Base-by-base conservation (phyloP, 2,888 invertebrate species). In the Agonopterix subpropinquella region DNA sequence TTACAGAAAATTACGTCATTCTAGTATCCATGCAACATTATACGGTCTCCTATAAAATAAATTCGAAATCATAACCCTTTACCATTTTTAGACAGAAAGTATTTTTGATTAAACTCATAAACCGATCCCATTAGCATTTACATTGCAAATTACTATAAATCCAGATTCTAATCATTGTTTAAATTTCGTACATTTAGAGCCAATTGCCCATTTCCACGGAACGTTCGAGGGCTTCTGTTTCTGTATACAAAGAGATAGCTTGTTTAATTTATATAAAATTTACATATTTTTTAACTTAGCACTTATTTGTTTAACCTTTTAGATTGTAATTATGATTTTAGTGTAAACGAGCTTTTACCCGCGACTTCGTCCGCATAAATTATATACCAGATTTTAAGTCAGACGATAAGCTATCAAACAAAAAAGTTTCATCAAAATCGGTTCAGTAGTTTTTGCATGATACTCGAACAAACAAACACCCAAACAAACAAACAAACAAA, bases 141-240 rank as follows among this genome's bases (percentile, higher is more conserved):
- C 70, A 69, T 68, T 71, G 72, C 72, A 77, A 80, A 80, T 81
- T 75, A 80, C 70, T 75, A 72, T 80, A 80, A 82, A 80, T 81
- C 72, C 60, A 67, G 79, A 80, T 81, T 73, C 65, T 74, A 77
- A 81, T 80, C 80, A 73, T 70, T 77, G 74, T 77, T 73, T 76
- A 72, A 77, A 73, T 70, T 76, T 68, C 65, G 67, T 72, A 70
- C 74, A 70, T 80, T 82, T 70, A 65, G 61, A 73, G 68, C 66
- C 73, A 73, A 82, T 77, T 67, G 78, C 73, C 80, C 77, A 76
- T 79, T 82, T 72, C 58, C 73, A 71, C 67, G 70, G 64, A 70
- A 67, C 66, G 67, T 74, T 68, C 70, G 61, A 66, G 60, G 66
- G 59, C 65, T 65, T 55, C 64, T 10, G 7, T 66, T 65, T 79